Evolutionary conservation across 35 echinoderm and acorn worm species (phyloP).

Genomic region (Apostichopus japonicus): DNA sequence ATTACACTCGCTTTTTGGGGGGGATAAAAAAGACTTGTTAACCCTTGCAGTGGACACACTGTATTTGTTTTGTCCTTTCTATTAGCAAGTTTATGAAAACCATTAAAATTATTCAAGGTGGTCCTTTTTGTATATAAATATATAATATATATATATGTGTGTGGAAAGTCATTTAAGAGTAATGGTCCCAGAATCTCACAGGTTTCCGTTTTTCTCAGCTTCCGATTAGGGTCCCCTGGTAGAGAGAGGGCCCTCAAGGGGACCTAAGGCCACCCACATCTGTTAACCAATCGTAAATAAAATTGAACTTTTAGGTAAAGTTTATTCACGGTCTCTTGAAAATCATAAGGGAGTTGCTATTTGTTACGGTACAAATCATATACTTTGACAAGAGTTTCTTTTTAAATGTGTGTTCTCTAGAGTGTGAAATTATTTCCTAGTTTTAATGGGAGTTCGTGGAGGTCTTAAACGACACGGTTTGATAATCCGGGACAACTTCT

Average conservation of each 20-base stretch:
- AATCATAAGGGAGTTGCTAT: slow-evolving; percentile 11
- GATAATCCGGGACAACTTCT: background rate
- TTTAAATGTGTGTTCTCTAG: slow-evolving; percentile 7
- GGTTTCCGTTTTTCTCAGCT: slow-evolving; percentile 17
- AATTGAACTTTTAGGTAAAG: background rate
- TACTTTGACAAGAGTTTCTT: background rate
- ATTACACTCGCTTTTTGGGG: too few relatives aligned
- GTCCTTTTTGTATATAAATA: background rate
- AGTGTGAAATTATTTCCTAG: slow-evolving; percentile 47
- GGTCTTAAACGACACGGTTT: background rate
- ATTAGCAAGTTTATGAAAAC: too few relatives aligned
- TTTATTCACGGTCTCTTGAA: background rate
- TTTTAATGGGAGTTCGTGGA: slow-evolving; percentile 26
- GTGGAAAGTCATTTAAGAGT: background rate
- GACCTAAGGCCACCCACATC: slow-evolving; percentile 32
- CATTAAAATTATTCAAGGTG: background rate
- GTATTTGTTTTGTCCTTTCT: too few relatives aligned
- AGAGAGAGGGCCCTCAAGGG: slow-evolving; percentile 11
- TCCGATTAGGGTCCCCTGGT: slow-evolving; percentile 33
- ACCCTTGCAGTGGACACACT: background rate
- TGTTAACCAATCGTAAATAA: slow-evolving; percentile 6
- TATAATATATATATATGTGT: background rate
- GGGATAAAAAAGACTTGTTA: too few relatives aligned
- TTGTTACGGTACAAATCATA: slow-evolving; percentile 51
- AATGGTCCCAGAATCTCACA: slow-evolving; percentile 13